phyloP scores from a whole-genome alignment of 2,113 vertebrate species.

The Gymnocephalus cernua region DNA sequence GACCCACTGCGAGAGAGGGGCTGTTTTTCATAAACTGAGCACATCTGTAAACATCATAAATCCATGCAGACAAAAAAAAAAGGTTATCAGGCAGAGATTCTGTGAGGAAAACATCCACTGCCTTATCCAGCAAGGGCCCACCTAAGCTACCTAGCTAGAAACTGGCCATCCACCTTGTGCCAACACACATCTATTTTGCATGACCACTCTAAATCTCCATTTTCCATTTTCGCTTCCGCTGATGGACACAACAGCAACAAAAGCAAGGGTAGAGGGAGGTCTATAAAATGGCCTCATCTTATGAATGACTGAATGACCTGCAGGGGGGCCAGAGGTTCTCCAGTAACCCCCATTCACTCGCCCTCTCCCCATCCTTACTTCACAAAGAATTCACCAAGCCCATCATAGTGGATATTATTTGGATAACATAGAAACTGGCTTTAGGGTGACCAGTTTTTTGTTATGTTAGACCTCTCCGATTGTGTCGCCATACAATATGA shows the following conservation, averaged over 20 bases:
- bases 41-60: constrained; percentile 80
- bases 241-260: constrained; percentile 56
- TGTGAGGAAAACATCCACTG: constrained; percentile 12
- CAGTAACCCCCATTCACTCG: constrained; percentile 49
- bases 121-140: background rate
- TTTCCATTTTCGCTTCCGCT: constrained; percentile 61
- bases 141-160: constrained; percentile 14
- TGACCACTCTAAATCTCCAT: constrained; percentile 46
- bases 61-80: constrained; percentile 35
- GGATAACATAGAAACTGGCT: constrained; percentile 6
- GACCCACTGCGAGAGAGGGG: constrained; percentile 39
- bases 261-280: constrained; percentile 63
- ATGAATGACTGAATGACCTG: constrained; percentile 78
- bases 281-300: constrained; percentile 75
- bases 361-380: constrained; percentile 26
- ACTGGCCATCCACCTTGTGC: background rate
- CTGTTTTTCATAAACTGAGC: constrained; percentile 65
- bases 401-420: background rate
- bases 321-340: constrained; percentile 69
- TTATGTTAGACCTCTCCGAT: background rate
- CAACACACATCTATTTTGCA: constrained; percentile 25
- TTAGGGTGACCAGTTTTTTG: background rate
- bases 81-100: constrained; percentile 40
- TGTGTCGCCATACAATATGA: background rate
- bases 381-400: constrained; percentile 17